Percentiles rank a stretch among this genome's conserved stretches.
Conservation (phyloP, 2,113 vertebrate species). For the Apodemus sylvaticus region DNA sequence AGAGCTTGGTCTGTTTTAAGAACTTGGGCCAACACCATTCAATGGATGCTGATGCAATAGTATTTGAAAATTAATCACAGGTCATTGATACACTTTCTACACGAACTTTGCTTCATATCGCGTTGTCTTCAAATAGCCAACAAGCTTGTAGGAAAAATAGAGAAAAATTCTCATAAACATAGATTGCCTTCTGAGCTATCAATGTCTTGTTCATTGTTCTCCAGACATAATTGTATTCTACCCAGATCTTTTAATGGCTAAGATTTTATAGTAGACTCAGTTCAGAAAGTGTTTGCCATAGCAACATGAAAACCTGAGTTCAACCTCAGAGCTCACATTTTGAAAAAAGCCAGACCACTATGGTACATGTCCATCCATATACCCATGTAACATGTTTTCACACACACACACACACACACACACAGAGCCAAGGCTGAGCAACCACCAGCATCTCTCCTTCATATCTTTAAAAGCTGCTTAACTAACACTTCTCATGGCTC, state of each 20-base stretch:
- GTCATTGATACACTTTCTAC: not conserved
- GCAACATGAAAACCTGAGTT: not conserved
- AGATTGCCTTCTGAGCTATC: not conserved
- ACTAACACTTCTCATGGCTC: not conserved
- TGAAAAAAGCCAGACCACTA: not conserved
- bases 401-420: not conserved
- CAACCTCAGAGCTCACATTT: not conserved
- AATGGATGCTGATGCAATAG: not conserved
- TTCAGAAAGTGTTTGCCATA: not conserved
- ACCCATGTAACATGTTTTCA: not conserved
- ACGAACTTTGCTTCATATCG: constrained; percentile 31
- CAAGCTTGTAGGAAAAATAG: not conserved
- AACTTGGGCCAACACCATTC: not conserved
- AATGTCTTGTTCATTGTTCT: not conserved
- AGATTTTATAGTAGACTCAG: not conserved
- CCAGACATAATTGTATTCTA: not conserved
- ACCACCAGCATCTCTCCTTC: not conserved
- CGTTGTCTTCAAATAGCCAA: not conserved
- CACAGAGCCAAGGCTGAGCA: not conserved
- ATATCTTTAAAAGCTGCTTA: not conserved
- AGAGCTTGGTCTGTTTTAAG: not conserved
- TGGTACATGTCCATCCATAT: not conserved
- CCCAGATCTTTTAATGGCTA: not conserved
- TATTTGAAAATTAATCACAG: constrained; percentile 28
- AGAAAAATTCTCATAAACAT: not conserved